Percentiles rank a stretch among this genome's conserved stretches.
These are phyloP conservation scores for Platypus cylindrus DNA, from an alignment of 2,888 invertebrate species.

Conservation along the genomic window DNA sequence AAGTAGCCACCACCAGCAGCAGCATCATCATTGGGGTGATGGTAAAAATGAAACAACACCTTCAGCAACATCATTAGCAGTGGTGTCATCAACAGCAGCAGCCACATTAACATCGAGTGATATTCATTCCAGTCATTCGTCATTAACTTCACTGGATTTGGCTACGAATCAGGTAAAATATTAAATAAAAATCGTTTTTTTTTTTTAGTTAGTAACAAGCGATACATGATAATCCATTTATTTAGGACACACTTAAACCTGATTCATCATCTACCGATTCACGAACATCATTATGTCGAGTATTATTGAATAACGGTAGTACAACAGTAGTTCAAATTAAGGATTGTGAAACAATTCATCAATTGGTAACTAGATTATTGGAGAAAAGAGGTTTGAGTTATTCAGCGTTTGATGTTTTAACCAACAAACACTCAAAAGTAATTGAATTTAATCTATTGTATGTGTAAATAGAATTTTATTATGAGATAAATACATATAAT, in stretches of 20 bases:
- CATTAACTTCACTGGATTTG: slow-evolving; percentile 46
- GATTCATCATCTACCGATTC: slow-evolving; percentile 18
- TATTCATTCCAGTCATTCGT: slow-evolving; percentile 47
- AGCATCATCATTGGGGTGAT: slow-evolving; percentile 9
- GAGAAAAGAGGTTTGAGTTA: slow-evolving; percentile 72
- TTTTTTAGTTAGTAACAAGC: slow-evolving; percentile 16
- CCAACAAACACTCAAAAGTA: slow-evolving; percentile 39
- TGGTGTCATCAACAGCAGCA: slow-evolving; percentile 3
- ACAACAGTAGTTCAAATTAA: slow-evolving; percentile 84
- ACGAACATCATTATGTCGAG: slow-evolving; percentile 55
- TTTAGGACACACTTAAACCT: slow-evolving; percentile 6
- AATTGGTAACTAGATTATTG: slow-evolving; percentile 67
- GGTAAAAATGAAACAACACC: slow-evolving; percentile 11
- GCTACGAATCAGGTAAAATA: slow-evolving; percentile 30
- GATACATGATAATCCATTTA: slow-evolving; percentile 15
- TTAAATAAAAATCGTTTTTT: slow-evolving; percentile 1
- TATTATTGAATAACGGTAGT: slow-evolving; percentile 80
- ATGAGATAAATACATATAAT: not conserved
- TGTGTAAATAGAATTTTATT: too few species aligned
- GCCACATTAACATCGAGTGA: slow-evolving; percentile 23
- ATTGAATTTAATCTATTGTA: slow-evolving; percentile 2
- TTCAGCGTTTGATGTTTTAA: slow-evolving; percentile 70
- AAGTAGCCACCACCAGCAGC: slow-evolving; percentile 9
- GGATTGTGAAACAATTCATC: slow-evolving; percentile 59
- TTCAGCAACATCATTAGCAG: slow-evolving; percentile 1